phyloP scores from a whole-genome alignment of 2,797 vertebrate species.

The Squalus acanthias region DNA sequence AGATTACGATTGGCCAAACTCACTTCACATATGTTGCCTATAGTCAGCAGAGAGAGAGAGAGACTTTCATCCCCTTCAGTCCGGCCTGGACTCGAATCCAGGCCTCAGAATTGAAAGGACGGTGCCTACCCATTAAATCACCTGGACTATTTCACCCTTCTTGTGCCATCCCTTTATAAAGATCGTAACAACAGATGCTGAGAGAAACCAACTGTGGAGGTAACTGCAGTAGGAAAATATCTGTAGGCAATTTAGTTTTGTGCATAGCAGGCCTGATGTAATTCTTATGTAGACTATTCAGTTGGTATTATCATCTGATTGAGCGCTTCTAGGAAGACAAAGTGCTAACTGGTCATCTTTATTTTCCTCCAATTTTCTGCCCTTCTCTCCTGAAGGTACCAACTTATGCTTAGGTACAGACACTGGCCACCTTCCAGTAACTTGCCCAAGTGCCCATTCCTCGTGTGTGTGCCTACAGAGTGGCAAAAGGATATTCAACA shows the following conservation, averaged over 20 bases:
- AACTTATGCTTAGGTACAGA: neutral
- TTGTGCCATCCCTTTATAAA: neutral
- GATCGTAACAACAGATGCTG: neutral
- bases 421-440: neutral
- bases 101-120: no score
- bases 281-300: neutral
- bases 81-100: no score
- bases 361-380: neutral
- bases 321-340: neutral
- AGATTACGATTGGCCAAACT: neutral
- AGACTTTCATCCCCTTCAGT: neutral
- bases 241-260: neutral
- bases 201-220: neutral
- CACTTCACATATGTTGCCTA: neutral
- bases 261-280: neutral
- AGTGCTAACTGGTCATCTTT: neutral
- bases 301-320: neutral
- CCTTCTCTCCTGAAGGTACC: neutral
- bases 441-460: neutral
- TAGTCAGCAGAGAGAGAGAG: neutral
- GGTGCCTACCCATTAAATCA: no score
- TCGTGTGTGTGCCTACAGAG: neutral
- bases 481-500: neutral
- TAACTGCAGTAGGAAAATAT: neutral
- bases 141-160: no score